Percentiles rank a stretch among this genome's conserved stretches.
These are phyloP conservation scores for Ammodytes dubius DNA, from an alignment of 2,113 vertebrate species.

Conservation along the genomic window DNA sequence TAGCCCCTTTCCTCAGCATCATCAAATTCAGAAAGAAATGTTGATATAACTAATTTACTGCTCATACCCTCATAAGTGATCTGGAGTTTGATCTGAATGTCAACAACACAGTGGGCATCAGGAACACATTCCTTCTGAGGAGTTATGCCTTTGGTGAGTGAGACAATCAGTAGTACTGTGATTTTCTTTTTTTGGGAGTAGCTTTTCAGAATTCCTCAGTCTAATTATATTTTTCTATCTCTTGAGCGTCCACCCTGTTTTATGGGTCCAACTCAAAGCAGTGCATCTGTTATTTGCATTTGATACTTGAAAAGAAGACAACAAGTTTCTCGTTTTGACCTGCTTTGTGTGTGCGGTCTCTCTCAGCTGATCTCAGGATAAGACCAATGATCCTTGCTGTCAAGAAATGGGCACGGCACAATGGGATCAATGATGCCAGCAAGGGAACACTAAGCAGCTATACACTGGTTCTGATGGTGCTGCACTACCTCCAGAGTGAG, in stretches of 20 bases:
- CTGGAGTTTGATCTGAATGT: conserved; percentile 98
- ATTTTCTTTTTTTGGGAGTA: not conserved
- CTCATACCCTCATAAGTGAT: conserved; percentile 80
- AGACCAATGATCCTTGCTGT: conserved; percentile 92
- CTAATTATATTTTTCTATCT: not conserved
- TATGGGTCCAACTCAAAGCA: not conserved
- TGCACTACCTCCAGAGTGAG: conserved; percentile 99
- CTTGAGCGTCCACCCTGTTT: not conserved
- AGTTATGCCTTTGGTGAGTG: conserved; percentile 94
- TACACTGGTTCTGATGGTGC: conserved; percentile 95
- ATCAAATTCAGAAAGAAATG: not conserved
- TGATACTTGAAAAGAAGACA: not conserved
- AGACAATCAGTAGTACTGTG: not conserved
- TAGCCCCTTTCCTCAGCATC: not conserved
- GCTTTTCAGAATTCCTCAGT: not conserved
- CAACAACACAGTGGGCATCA: conserved; percentile 97
- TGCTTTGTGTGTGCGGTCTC: not conserved
- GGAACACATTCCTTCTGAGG: conserved; percentile 98
- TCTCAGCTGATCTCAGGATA: conserved; percentile 93
- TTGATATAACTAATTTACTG: conserved; percentile 10
- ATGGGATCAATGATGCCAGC: conserved; percentile 96
- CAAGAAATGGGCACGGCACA: conserved; percentile 95
- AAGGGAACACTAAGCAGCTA: conserved; percentile 98
- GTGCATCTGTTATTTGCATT: not conserved
- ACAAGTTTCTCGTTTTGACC: not conserved